Evolutionary conservation across 37 sponge, comb jelly and placozoan genomes (phyloP), one percentile per base, ranked within the genome.

Genomic region (Theonella swinhoei): DNA sequence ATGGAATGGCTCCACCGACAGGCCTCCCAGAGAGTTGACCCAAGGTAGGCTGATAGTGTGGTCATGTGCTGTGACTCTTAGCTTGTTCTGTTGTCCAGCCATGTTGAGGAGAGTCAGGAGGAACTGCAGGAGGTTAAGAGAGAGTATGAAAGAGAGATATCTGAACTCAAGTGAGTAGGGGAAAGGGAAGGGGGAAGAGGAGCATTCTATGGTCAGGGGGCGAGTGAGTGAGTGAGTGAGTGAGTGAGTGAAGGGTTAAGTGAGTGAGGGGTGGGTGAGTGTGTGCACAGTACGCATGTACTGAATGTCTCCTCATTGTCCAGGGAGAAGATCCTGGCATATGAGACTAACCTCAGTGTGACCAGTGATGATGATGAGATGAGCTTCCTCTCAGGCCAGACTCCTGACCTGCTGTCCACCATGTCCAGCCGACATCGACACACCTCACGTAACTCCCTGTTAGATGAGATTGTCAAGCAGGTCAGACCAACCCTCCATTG

Each of bases 141-240:
- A 33, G 77, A 14, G n/a, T 84, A 84, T 42, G 77, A 84, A 54
- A 75, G 75, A 32, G 77, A 84, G 25, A 76, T 84, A 17, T 28
- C 68, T 29, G 37, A 67, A 9, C 77, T 84, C 25, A 84, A 35
- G 85, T 84, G 68, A 63, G 74, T 69, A 34, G n/a, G n/a, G n/a
- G n/a, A n/a, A n/a, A n/a, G n/a, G n/a, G n/a, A n/a, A 7, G 64
- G 64, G 20, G 14, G 14, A 20, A 22, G 61, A 22, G 64, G n/a
- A 28, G 5, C n/a, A 28, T 2, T 64, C 28, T 64, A 28, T 2
- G 5, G 28, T 64, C 28, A 29, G 64, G 20, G 61, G 61, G 61
- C 28, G 64, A 25, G 28, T 2, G 64, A 29, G 64, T 64, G 64
- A n/a, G n/a, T n/a, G 64, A 59, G 64, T n/a, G n/a, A n/a, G n/a